Percentiles rank a stretch among this genome's conserved stretches.
Conservation (phyloP, 2,888 invertebrate genomes). For the Nomada goodeniana region DNA sequence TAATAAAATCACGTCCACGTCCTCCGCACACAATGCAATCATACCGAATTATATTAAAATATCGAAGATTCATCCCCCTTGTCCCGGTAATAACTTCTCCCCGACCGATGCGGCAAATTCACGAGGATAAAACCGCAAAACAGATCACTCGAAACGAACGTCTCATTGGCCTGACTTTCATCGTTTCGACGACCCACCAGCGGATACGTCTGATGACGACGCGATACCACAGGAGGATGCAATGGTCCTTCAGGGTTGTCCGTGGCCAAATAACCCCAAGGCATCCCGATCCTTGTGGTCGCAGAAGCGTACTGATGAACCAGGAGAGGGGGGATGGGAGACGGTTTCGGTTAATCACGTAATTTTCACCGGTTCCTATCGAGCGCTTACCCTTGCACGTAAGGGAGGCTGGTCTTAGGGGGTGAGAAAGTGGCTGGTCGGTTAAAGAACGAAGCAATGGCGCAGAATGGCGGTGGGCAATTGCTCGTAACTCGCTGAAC, state of each 20-base stretch:
- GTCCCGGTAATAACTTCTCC: conserved; percentile 29
- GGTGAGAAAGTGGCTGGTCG: conserved; percentile 68
- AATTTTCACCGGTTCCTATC: conserved; percentile 74
- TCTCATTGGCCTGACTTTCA: conserved; percentile 33
- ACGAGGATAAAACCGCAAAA: conserved; percentile 50
- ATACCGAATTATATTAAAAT: neutral
- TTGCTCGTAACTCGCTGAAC: conserved; percentile 80
- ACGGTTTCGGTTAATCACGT: conserved; percentile 76
- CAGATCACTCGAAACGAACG: conserved; percentile 48
- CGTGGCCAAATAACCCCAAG: conserved; percentile 68
- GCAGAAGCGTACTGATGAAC: conserved; percentile 72
- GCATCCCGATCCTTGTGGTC: conserved; percentile 68
- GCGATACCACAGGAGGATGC: conserved; percentile 24
- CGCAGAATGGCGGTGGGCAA: conserved; percentile 80
- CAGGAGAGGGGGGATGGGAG: conserved; percentile 54
- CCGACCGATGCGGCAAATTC: conserved; percentile 22
- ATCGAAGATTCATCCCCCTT: conserved; percentile 2
- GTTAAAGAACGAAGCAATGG: conserved; percentile 77
- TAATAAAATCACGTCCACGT: neutral
- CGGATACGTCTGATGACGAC: conserved; percentile 11
- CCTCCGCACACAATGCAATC: neutral
- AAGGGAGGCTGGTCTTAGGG: conserved; percentile 58
- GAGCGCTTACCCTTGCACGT: conserved; percentile 56
- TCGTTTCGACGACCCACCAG: conserved; percentile 21
- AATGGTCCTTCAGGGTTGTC: conserved; percentile 57